Base-by-base conservation (phyloP, 2,797 vertebrate genomes). In the Sebastes kiyomatsui region DNA sequence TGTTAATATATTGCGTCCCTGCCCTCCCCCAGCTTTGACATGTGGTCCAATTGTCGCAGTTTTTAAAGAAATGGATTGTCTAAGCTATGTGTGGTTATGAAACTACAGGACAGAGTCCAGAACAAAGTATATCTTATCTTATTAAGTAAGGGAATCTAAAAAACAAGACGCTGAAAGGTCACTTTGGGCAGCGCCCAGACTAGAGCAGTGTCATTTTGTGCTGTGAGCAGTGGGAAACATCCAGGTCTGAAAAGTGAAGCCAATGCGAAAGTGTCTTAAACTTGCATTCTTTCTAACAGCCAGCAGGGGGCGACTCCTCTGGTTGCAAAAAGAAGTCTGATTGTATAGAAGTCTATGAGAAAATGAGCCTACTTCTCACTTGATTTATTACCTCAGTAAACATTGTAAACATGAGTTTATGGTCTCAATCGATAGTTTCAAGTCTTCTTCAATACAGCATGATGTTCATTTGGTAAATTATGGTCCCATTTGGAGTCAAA, bases 81-180 rank as follows among this genome's bases (percentile, higher is more conserved):
- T 27, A 67, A 42, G 38, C 13, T 14, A 42, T 42, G 38, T 42
- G 38, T 2, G 13, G 38, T 42, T 42, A 42, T 42, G 13, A 42
- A 42, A 42, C 38, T 42, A 42, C 13, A 42, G 13, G 38, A 42
- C 13, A 14, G 5, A 42, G 38, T 42, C 38, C 13, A 42, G 38
- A 42, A 14, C 38, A 42, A 42, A 42, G 38, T 42, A 42, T 14
- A 42, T 42, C 5, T 14, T 42, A 42, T 42, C 38, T 42, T 42
- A 42, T 0, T 42, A 42, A 65, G 42, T 64, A 75, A 59, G 18
- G 7, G 42, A 75, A 30, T 56, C 6, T 54, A 77, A 64, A 84
- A 84, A 1, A 81, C 65, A 58, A 83, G 27, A 20, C 16, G 23
- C 22, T 60, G 13, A 88, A 88, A 84, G 56, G 66, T 83, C 79